Evolutionary conservation across 2,888 invertebrate genomes (phyloP).

Genomic region (Pyrrhia umbra): DNA sequence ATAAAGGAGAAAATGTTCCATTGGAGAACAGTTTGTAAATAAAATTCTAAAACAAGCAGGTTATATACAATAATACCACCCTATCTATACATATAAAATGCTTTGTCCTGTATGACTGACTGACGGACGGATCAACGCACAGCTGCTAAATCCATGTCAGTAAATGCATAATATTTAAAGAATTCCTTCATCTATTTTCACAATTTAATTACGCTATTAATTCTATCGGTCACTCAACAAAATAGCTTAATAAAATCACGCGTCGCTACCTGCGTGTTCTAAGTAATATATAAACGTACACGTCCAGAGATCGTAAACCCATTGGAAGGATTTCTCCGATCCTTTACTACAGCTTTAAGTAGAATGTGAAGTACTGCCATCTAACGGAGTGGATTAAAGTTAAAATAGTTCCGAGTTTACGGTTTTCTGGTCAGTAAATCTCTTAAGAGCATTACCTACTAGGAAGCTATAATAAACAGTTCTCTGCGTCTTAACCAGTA

Average conservation of each 20-base stretch:
- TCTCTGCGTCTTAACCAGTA: not conserved
- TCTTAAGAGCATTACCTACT: constrained; percentile 6
- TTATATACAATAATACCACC: too few species aligned
- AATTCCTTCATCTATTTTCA: not conserved
- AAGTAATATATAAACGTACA: constrained; percentile 4
- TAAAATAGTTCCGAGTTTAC: constrained; percentile 34
- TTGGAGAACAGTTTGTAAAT: too few species aligned
- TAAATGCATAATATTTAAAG: too few species aligned
- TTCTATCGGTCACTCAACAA: constrained; percentile 1
- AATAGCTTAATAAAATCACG: constrained; percentile 13
- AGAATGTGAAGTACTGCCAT: constrained; percentile 25
- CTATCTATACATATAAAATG: too few species aligned
- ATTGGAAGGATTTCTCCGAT: constrained; percentile 16
- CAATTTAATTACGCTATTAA: constrained; percentile 1
- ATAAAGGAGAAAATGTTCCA: constrained; percentile 18
- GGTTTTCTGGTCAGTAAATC: constrained; percentile 21
- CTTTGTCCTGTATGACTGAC: too few species aligned
- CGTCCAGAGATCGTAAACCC: constrained; percentile 31
- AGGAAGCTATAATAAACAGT: constrained; percentile 15
- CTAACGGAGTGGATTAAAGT: constrained; percentile 37
- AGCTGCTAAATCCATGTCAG: too few species aligned
- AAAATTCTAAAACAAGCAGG: too few species aligned
- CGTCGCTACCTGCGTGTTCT: not conserved
- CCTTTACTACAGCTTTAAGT: constrained; percentile 23
- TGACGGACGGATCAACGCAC: too few species aligned